phyloP scores from a whole-genome alignment of 2,888 invertebrate genomes.

The Enchytraeus crypticus region DNA sequence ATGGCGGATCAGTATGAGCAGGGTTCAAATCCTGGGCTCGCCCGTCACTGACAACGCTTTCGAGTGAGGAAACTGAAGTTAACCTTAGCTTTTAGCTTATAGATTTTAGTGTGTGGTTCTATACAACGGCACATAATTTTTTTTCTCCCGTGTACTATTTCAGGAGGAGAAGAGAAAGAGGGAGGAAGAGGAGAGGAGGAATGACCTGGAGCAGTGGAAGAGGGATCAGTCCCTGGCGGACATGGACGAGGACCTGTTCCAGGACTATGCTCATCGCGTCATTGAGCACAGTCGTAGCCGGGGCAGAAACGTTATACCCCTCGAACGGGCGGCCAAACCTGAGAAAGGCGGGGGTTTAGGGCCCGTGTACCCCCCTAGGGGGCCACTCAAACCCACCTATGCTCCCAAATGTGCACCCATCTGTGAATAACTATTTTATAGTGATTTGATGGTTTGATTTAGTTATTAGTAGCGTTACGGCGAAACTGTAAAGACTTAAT shows the following conservation, averaged over 20 bases:
- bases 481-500: too few relatives aligned
- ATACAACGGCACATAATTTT: too few relatives aligned
- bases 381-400: conserved; percentile 46
- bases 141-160: neutral
- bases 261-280: conserved; percentile 34
- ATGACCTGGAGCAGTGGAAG: conserved; percentile 33
- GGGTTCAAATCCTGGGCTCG: too few relatives aligned
- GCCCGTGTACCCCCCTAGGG: conserved; percentile 21
- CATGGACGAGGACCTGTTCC: conserved; percentile 46
- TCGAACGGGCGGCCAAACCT: conserved; percentile 39
- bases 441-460: too few relatives aligned
- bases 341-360: conserved; percentile 45
- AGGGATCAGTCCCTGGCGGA: conserved; percentile 40
- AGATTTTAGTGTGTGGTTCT: too few relatives aligned
- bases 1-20: too few relatives aligned
- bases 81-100: too few relatives aligned
- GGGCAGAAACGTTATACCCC: conserved; percentile 45
- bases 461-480: too few relatives aligned
- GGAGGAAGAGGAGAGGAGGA: conserved; percentile 26
- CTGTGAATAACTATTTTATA: too few relatives aligned
- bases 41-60: too few relatives aligned
- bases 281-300: conserved; percentile 46
- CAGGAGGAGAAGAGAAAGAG: conserved; percentile 9
- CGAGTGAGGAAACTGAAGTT: too few relatives aligned
- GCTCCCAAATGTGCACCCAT: too few relatives aligned